phyloP scores from a whole-genome alignment of 2,888 invertebrate species.

The Acanthosepion esculentum region DNA sequence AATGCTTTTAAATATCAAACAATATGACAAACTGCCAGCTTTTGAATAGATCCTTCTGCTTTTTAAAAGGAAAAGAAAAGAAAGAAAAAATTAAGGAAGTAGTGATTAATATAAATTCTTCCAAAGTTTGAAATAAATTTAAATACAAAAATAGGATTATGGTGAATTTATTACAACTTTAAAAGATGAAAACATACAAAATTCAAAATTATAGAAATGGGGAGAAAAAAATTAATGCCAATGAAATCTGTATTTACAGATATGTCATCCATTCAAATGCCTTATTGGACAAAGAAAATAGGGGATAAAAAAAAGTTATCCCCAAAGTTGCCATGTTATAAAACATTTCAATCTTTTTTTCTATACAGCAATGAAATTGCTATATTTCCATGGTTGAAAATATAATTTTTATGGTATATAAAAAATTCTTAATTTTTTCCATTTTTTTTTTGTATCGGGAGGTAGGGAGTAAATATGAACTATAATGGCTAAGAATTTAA shows the following conservation, averaged over 20 bases:
- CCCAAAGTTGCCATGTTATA: neutral
- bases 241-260: constrained; percentile 40
- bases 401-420: neutral
- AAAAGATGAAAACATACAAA: constrained; percentile 13
- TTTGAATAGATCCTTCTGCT: too few species aligned
- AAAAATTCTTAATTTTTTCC: neutral
- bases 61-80: too few species aligned
- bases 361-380: neutral
- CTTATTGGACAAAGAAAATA: neutral
- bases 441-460: neutral
- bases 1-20: too few species aligned
- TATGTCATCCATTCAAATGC: constrained; percentile 25
- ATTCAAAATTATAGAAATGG: neutral
- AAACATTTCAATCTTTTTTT: neutral
- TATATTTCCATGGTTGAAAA: neutral
- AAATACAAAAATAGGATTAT: neutral
- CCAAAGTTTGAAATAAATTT: neutral
- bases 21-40: too few species aligned
- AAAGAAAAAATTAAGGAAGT: too few species aligned
- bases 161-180: neutral
- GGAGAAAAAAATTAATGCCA: constrained; percentile 36
- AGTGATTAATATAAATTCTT: neutral
- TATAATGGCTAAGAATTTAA: neutral
- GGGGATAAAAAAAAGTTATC: neutral
- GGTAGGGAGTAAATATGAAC: neutral